Percentiles rank a stretch among this genome's conserved stretches.
Conservation (phyloP, 2,888 invertebrate genomes). For the Plusia festucae region DNA sequence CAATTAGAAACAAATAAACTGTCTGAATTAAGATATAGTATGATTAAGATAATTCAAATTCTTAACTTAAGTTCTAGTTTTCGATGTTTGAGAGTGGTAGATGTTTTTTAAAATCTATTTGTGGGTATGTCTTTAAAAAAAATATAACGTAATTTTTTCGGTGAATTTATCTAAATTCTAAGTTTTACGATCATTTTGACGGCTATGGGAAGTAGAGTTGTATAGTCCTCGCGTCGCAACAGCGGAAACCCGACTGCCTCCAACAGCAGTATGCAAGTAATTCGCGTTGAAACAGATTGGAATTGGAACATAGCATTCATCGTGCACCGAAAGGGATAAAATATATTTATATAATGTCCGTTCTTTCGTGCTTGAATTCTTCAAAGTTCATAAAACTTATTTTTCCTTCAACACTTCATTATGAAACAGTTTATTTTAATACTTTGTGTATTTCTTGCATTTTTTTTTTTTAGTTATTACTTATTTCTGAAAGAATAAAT, state of each 20-base stretch:
- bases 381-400: background rate
- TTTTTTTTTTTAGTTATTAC: too few species aligned
- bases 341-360: background rate
- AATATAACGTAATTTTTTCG: background rate
- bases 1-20: background rate
- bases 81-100: too few species aligned
- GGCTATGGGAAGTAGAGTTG: conserved; percentile 10
- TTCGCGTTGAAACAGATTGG: conserved; percentile 6
- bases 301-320: background rate
- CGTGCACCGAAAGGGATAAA: background rate
- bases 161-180: background rate
- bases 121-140: too few species aligned
- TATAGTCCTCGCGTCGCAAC: conserved; percentile 9
- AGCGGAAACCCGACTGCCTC: conserved; percentile 30
- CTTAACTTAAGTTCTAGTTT: too few species aligned
- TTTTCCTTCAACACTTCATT: too few species aligned
- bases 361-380: background rate
- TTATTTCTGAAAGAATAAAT: too few species aligned
- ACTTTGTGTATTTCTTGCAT: too few species aligned
- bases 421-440: too few species aligned
- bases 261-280: conserved; percentile 10
- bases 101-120: too few species aligned
- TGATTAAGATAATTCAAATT: too few species aligned
- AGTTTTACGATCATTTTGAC: conserved; percentile 33
- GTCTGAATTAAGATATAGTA: too few species aligned